A percentile compares a stretch with the other conserved stretches of the same genome.
phyloP scores from a whole-genome alignment of 2,888 invertebrate genomes.

The Apoda limacodes region DNA sequence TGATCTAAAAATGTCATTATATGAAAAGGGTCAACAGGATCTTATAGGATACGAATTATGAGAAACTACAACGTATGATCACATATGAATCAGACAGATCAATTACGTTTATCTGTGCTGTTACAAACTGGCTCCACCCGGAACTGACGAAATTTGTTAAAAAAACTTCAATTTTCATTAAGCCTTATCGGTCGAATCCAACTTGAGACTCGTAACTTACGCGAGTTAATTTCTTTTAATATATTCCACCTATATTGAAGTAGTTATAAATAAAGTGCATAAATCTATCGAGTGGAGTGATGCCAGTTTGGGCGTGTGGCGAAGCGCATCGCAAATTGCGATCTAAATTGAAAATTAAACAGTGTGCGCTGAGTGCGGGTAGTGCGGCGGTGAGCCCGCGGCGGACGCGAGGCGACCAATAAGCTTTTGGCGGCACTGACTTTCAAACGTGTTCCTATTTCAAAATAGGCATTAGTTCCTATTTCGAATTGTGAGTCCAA shows the following conservation, averaged over 20 bases:
- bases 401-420: constrained; percentile 22
- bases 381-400: constrained; percentile 23
- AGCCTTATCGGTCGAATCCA: constrained; percentile 47
- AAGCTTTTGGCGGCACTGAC: constrained; percentile 21
- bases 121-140: constrained; percentile 25
- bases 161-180: constrained; percentile 59
- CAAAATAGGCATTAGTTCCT: constrained; percentile 24
- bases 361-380: constrained; percentile 31
- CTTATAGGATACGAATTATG: too few relatives aligned
- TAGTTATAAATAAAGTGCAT: constrained; percentile 40
- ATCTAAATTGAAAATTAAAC: constrained; percentile 73
- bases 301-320: constrained; percentile 60
- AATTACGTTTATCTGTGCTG: constrained; percentile 47
- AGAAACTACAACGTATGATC: neutral
- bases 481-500: constrained; percentile 17
- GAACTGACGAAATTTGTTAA: constrained; percentile 50
- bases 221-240: constrained; percentile 61
- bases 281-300: constrained; percentile 61
- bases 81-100: constrained; percentile 36
- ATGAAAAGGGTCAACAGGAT: too few relatives aligned
- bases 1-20: too few relatives aligned
- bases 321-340: constrained; percentile 66
- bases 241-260: constrained; percentile 42
- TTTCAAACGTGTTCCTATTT: constrained; percentile 26
- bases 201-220: constrained; percentile 46